These are phyloP conservation scores for Lasioglossum vierecki DNA, from an alignment of 2,888 invertebrate genomes.

Conservation along the genomic window DNA sequence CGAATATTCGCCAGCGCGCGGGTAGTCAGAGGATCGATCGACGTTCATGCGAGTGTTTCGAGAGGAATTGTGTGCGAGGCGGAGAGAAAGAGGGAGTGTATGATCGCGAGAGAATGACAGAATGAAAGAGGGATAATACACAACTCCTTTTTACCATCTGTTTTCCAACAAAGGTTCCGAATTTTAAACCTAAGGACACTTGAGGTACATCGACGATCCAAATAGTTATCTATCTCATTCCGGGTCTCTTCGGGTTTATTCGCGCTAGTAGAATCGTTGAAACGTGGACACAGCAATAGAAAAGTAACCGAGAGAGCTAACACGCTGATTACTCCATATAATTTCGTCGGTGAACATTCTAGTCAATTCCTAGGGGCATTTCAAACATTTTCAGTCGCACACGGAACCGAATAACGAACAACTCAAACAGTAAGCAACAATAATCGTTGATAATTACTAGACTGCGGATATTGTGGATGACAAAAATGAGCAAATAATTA, in stretches of 20 bases:
- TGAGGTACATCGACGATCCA: not conserved
- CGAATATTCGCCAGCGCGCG: not conserved
- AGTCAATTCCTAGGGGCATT: not conserved
- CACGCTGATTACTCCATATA: not conserved
- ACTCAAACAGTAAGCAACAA: too few species aligned
- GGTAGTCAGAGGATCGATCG: not conserved
- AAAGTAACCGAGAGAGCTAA: not conserved
- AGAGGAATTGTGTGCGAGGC: not conserved
- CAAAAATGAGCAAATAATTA: not conserved
- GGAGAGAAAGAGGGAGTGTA: not conserved
- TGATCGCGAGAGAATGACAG: not conserved
- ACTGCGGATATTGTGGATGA: not conserved
- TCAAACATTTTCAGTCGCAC: not conserved
- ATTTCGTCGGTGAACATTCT: not conserved
- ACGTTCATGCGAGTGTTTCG: not conserved
- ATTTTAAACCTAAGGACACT: not conserved
- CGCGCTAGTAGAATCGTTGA: not conserved
- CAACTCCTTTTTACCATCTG: not conserved
- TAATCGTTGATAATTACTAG: not conserved
- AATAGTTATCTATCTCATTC: not conserved
- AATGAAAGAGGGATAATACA: slow-evolving; percentile 2
- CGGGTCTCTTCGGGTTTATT: not conserved
- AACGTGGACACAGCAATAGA: not conserved
- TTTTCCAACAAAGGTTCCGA: not conserved
- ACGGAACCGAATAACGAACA: not conserved